phyloP scores from a whole-genome alignment of 2,888 invertebrate genomes.

The Apocheima hispidaria region DNA sequence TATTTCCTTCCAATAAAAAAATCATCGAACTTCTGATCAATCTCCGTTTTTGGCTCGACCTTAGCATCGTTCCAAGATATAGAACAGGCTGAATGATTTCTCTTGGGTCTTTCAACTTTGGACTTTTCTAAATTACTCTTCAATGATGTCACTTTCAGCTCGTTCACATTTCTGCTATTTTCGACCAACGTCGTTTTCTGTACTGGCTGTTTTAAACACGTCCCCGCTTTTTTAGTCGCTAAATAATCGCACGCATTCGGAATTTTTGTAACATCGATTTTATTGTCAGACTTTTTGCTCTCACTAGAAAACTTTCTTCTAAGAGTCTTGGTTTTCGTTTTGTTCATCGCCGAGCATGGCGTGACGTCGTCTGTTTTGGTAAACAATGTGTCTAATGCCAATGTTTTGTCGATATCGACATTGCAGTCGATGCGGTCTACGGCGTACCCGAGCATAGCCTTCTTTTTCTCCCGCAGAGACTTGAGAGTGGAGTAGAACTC shows the following conservation, averaged over 20 bases:
- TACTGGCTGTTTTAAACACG: slow-evolving; percentile 55
- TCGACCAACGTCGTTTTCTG: slow-evolving; percentile 48
- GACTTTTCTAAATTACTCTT: slow-evolving; percentile 60
- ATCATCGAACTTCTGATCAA: slow-evolving; percentile 74
- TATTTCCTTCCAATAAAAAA: slow-evolving; percentile 69
- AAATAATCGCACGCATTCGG: slow-evolving; percentile 37
- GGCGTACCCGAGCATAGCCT: slow-evolving; percentile 74
- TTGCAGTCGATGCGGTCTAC: slow-evolving; percentile 66
- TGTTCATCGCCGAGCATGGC: slow-evolving; percentile 40
- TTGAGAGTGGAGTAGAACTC: slow-evolving; percentile 91
- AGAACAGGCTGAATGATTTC: slow-evolving; percentile 79
- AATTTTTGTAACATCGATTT: slow-evolving; percentile 43
- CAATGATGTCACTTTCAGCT: slow-evolving; percentile 54
- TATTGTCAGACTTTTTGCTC: slow-evolving; percentile 43
- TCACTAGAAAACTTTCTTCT: slow-evolving; percentile 53
- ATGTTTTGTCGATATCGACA: slow-evolving; percentile 50
- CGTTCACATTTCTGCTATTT: slow-evolving; percentile 43
- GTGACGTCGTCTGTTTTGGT: slow-evolving; percentile 46
- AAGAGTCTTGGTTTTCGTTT: slow-evolving; percentile 41
- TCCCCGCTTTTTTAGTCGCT: slow-evolving; percentile 44
- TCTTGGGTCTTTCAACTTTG: slow-evolving; percentile 65
- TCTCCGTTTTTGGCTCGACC: slow-evolving; percentile 64
- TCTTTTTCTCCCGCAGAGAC: slow-evolving; percentile 88
- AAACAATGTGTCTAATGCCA: slow-evolving; percentile 47
- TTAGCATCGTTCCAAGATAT: slow-evolving; percentile 81